Evolutionary conservation across 2,113 vertebrate species (phyloP).

Genomic region (Empidonax alnorum): DNA sequence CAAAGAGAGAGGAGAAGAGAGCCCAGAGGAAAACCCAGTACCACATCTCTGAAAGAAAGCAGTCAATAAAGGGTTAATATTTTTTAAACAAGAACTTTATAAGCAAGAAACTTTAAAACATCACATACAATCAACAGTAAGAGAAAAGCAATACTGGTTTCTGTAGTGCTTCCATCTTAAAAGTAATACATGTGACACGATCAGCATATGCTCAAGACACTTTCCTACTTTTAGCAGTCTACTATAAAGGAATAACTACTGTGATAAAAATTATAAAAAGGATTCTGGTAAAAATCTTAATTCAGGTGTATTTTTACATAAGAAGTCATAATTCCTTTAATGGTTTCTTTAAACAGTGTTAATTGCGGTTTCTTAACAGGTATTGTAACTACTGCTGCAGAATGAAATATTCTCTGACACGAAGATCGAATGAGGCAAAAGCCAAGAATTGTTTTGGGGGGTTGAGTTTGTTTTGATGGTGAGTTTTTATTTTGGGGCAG

Average conservation of each 20-base stretch:
- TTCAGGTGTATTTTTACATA: neutral
- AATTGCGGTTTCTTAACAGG: neutral
- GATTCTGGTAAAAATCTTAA: neutral
- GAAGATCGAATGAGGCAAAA: neutral
- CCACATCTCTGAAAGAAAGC: slow-evolving; percentile 93
- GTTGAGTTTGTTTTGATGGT: neutral
- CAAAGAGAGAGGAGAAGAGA: slow-evolving; percentile 96
- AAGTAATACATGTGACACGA: neutral
- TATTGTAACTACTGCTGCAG: neutral
- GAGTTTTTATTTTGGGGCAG: neutral
- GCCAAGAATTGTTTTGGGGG: neutral
- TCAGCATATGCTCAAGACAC: neutral
- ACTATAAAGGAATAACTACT: neutral
- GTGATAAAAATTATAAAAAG: neutral
- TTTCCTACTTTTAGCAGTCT: neutral
- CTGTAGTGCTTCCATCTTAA: neutral
- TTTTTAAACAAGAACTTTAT: neutral
- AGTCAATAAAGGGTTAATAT: slow-evolving; percentile 53
- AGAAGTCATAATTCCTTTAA: neutral
- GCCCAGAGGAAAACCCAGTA: slow-evolving; percentile 99
- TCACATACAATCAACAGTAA: neutral
- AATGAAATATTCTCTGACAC: neutral
- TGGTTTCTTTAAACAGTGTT: neutral
- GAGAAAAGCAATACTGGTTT: neutral
- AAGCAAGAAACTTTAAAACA: slow-evolving; percentile 1